A percentile compares a stretch with the other conserved stretches of the same genome.
Conservation (phyloP, 2,113 vertebrate genomes). For the Podiceps cristatus region DNA sequence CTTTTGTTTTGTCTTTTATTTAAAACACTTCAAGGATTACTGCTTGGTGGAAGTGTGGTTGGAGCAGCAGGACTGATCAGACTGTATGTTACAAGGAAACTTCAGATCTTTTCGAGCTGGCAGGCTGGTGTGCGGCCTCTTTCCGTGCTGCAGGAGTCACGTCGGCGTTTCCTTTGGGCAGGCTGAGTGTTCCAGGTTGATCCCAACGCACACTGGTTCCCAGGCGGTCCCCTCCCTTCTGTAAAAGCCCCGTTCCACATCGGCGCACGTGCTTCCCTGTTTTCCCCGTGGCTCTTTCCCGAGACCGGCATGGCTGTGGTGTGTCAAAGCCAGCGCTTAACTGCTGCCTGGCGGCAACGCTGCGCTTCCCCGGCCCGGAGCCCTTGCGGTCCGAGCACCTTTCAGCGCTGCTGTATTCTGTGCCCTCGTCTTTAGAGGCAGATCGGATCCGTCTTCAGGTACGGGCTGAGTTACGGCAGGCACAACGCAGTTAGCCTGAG, state of each 20-base stretch:
- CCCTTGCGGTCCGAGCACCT: neutral
- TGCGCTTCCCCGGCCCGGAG: too few relatives aligned
- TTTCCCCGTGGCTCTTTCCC: too few relatives aligned
- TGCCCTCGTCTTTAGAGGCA: rapidly evolving
- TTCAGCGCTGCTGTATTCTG: neutral
- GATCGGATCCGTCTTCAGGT: rapidly evolving
- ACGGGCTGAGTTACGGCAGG: too few relatives aligned
- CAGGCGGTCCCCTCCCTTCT: neutral
- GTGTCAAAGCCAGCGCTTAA: neutral
- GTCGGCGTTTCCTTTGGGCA: neutral
- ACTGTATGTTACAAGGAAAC: rapidly evolving
- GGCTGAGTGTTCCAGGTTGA: neutral
- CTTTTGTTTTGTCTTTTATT: neutral
- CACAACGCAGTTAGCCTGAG: neutral
- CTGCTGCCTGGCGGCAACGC: neutral
- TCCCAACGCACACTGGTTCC: neutral
- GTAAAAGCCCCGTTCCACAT: rapidly evolving
- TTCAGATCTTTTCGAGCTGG: neutral
- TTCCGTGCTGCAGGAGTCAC: neutral
- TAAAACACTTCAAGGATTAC: neutral
- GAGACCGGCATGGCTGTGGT: neutral
- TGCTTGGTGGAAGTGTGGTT: neutral
- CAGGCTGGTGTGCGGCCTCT: neutral
- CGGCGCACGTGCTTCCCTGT: rapidly evolving
- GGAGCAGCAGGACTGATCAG: neutral